Evolutionary conservation across 2,797 vertebrate genomes (phyloP).

Genomic region (Ctenopoma multispine): DNA sequence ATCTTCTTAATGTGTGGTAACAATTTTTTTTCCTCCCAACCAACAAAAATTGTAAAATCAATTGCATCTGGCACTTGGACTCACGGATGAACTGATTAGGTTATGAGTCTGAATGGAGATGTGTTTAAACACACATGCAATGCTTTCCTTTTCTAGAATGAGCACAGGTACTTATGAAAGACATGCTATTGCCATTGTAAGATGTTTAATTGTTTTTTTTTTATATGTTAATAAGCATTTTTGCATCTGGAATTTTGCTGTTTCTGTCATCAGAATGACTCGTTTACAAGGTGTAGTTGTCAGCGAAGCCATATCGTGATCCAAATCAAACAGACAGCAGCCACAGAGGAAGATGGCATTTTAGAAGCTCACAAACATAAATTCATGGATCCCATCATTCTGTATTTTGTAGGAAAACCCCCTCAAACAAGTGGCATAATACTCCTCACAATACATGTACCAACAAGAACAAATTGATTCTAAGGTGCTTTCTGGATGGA

Average conservation of each 20-base stretch:
- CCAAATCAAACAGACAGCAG: constrained; percentile 6
- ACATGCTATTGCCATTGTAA: constrained; percentile 8
- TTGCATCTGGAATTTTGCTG: neutral
- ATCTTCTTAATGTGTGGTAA: constrained; percentile 6
- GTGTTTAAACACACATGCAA: too few relatives aligned
- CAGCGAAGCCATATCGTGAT: constrained; percentile 2
- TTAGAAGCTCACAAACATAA: constrained; percentile 17
- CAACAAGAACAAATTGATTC: constrained; percentile 37
- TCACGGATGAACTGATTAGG: too few relatives aligned
- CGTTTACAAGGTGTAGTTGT: constrained; percentile 18
- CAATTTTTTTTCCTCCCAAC: neutral
- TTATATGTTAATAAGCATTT: constrained; percentile 14
- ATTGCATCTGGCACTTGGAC: too few relatives aligned
- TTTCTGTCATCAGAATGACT: constrained; percentile 22
- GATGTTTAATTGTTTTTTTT: neutral
- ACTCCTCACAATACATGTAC: constrained; percentile 29
- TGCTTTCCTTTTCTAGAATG: constrained; percentile 3
- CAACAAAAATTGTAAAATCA: too few relatives aligned
- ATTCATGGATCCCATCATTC: constrained; percentile 15
- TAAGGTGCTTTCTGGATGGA: constrained; percentile 11
- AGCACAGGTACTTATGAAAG: constrained; percentile 22
- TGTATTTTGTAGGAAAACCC: neutral
- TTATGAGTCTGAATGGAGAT: too few relatives aligned
- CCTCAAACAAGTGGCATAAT: constrained; percentile 26
- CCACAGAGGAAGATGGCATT: neutral